Evolutionary conservation across 2,113 vertebrate species (phyloP).

Genomic region (Myotis lucifugus): DNA sequence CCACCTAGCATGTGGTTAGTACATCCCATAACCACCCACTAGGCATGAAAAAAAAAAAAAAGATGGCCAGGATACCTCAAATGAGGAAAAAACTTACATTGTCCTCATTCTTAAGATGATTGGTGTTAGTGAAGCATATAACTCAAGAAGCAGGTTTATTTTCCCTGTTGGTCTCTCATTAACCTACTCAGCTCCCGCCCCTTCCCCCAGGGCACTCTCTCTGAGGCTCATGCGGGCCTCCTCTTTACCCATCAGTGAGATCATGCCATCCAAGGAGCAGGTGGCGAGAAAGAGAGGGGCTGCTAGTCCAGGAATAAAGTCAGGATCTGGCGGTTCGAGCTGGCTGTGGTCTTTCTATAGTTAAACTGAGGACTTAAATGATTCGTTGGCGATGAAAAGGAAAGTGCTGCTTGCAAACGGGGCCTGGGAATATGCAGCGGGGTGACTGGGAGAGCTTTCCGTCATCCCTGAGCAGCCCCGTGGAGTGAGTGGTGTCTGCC

Average conservation of each 20-base stretch:
- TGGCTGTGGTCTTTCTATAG: background rate
- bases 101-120: conserved; percentile 44
- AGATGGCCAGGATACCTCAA: background rate
- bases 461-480: background rate
- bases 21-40: background rate
- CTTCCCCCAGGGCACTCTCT: background rate
- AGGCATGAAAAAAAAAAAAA: background rate
- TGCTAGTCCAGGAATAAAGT: background rate
- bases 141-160: background rate
- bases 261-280: background rate
- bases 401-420: background rate
- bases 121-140: background rate
- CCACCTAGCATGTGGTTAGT: background rate
- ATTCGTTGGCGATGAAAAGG: background rate
- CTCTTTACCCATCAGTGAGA: background rate
- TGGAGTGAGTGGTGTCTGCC: background rate
- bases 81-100: background rate
- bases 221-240: background rate
- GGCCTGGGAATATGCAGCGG: background rate
- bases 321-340: background rate
- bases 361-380: background rate
- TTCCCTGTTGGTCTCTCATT: background rate
- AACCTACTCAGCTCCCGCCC: background rate
- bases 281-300: background rate
- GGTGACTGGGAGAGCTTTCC: background rate